phyloP scores from a whole-genome alignment of 2,888 invertebrate species.

The Girardia tigrina region DNA sequence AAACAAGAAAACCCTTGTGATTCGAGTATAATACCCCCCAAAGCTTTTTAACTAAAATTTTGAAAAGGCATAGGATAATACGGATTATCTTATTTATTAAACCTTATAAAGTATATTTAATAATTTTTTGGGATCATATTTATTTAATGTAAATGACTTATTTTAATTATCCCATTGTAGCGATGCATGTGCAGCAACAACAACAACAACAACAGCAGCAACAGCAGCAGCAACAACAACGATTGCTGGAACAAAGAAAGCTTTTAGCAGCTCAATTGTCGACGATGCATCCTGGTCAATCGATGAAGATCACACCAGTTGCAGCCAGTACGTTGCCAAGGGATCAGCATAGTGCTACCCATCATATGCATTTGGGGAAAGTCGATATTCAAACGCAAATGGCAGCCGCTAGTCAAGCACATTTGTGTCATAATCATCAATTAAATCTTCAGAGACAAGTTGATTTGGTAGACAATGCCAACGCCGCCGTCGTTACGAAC shows the following conservation, averaged over 20 bases:
- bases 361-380: conserved; percentile 18
- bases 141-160: too few species aligned
- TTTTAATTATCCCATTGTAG: too few species aligned
- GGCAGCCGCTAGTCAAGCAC: background rate
- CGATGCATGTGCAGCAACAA: conserved; percentile 20
- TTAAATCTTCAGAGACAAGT: conserved; percentile 13
- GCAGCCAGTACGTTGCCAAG: background rate
- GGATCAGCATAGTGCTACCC: conserved; percentile 15
- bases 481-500: background rate
- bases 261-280: conserved; percentile 17
- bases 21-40: too few species aligned
- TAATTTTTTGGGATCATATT: too few species aligned
- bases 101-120: too few species aligned
- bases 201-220: conserved; percentile 10
- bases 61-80: too few species aligned
- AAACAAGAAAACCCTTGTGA: too few species aligned
- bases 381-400: conserved; percentile 1
- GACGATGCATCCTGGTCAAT: background rate
- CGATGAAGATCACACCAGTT: background rate
- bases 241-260: conserved; percentile 4
- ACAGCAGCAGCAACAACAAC: background rate
- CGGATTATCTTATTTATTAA: too few species aligned
- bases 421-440: background rate
- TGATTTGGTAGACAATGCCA: conserved; percentile 16
- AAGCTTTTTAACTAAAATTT: too few species aligned